Conservation (phyloP, 2,113 vertebrate species). For the Callaeas wilsoni region DNA sequence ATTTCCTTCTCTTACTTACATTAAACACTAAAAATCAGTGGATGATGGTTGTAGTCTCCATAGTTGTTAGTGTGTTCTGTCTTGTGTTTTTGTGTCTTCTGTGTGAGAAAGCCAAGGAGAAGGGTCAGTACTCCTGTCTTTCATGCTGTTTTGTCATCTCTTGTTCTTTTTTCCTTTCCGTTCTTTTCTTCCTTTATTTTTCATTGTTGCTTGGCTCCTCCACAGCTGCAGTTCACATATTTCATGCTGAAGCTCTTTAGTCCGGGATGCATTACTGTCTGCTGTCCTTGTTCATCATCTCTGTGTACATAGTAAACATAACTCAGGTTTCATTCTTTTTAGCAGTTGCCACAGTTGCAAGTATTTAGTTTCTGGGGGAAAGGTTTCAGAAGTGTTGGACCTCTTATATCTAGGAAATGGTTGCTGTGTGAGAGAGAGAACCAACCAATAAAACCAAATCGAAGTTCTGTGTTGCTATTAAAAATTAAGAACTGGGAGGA, state of each 20-base stretch:
- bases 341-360: neutral
- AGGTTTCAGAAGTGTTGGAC: neutral
- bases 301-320: neutral
- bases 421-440: neutral
- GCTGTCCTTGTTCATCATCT: neutral
- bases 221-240: neutral
- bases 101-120: neutral
- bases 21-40: neutral
- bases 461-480: neutral
- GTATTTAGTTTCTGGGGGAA: neutral
- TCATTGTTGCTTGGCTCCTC: neutral
- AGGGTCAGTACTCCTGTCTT: neutral
- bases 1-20: neutral
- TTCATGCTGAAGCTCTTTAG: neutral
- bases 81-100: neutral
- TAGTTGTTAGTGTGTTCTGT: neutral
- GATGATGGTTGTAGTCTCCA: neutral
- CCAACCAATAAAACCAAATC: neutral
- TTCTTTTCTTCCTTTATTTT: neutral
- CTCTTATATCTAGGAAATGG: neutral
- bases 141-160: neutral
- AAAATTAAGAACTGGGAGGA: neutral
- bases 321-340: neutral
- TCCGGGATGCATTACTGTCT: neutral
- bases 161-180: neutral